Percentiles rank a stretch among this genome's conserved stretches.
Evolutionary conservation across 2,888 invertebrate genomes (phyloP).

Genomic region (Oxytorus armatus): DNA sequence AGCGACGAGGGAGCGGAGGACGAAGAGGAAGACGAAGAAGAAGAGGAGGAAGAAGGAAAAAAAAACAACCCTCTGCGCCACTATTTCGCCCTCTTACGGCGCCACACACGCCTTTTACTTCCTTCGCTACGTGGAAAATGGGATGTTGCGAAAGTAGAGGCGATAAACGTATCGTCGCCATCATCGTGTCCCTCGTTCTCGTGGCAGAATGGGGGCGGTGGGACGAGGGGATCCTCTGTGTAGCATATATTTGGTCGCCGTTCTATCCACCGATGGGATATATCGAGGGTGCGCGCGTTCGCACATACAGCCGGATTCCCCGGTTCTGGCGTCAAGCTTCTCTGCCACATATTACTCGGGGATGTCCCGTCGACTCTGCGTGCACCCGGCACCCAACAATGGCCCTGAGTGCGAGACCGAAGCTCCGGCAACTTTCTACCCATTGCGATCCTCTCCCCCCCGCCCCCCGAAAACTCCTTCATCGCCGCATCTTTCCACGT

Average conservation of each 20-base stretch:
- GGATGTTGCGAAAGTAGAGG: conserved; percentile 47
- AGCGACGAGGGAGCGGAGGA: conserved; percentile 34
- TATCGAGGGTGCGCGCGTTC: conserved; percentile 49
- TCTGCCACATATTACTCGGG: conserved; percentile 21
- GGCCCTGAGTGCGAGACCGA: conserved; percentile 47
- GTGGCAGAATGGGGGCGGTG: neutral
- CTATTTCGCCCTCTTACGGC: conserved; percentile 37
- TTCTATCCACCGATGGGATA: conserved; percentile 32
- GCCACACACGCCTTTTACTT: conserved; percentile 36
- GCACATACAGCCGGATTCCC: conserved; percentile 15
- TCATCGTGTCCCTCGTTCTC: conserved; percentile 53
- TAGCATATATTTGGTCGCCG: conserved; percentile 19
- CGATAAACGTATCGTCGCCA: conserved; percentile 65
- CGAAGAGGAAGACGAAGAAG: too few species aligned
- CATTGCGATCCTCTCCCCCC: conserved; percentile 32
- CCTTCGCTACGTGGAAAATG: conserved; percentile 13
- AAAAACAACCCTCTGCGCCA: conserved; percentile 33
- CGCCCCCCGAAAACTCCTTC: conserved; percentile 25
- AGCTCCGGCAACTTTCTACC: conserved; percentile 54
- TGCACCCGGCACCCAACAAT: conserved; percentile 58
- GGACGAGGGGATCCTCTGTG: neutral
- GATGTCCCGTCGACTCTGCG: conserved; percentile 49
- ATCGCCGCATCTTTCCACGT: conserved; percentile 34
- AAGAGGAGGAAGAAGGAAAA: too few species aligned
- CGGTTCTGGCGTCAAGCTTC: conserved; percentile 43